Evolutionary conservation across 2,113 vertebrate genomes (phyloP).

Genomic region (Megaceryle maxima): DNA sequence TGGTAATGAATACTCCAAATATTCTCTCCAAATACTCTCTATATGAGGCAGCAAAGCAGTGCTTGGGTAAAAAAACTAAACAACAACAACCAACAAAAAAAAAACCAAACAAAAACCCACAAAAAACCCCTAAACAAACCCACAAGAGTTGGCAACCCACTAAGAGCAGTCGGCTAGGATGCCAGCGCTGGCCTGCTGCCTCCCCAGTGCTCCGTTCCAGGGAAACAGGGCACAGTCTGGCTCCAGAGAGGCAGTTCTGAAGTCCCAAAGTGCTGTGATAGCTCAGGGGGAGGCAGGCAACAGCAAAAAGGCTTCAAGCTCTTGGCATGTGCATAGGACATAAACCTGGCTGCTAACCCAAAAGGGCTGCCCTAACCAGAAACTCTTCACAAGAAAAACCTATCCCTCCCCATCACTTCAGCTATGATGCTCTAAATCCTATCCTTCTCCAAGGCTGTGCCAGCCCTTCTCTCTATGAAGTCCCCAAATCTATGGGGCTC

Average conservation of each 20-base stretch:
- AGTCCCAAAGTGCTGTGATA: background rate
- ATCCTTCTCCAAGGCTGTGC: background rate
- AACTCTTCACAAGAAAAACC: background rate
- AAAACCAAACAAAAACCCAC: background rate
- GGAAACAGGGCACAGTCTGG: background rate
- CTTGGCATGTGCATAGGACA: background rate
- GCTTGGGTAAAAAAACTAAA: background rate
- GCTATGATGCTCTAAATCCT: background rate
- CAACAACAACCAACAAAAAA: too few species aligned
- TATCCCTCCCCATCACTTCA: background rate
- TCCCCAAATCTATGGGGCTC: background rate
- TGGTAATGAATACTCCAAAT: background rate
- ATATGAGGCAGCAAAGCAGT: rapidly evolving
- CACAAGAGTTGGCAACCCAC: background rate
- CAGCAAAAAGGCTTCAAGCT: background rate
- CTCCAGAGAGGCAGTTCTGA: background rate
- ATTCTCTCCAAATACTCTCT: background rate
- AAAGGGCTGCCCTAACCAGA: background rate
- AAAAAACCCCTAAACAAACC: too few species aligned
- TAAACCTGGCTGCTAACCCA: background rate
- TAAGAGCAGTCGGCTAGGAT: background rate
- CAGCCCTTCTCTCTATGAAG: background rate
- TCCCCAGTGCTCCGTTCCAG: background rate
- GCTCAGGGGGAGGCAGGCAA: background rate
- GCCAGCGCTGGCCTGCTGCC: background rate